A percentile compares a stretch with the other conserved stretches of the same genome.
Evolutionary conservation across 1,140 invertebrate genomes (phyloP).

Genomic region (Heliconius melpomene): DNA sequence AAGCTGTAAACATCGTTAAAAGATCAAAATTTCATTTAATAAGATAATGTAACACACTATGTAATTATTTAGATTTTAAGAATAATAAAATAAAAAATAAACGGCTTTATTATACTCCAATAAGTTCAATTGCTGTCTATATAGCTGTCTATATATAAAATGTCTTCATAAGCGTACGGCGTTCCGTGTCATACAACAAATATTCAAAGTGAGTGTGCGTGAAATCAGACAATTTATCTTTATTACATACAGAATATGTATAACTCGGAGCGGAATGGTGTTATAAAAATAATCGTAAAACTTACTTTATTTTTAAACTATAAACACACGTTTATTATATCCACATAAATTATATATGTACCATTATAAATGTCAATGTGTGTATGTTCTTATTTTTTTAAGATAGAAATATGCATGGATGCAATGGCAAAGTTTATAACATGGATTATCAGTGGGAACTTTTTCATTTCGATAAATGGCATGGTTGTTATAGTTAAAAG

Average conservation of each 20-base stretch:
- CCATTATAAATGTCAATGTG: background rate
- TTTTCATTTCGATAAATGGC: background rate
- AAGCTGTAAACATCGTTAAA: no score
- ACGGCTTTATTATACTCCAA: no score
- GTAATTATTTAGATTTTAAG: no score
- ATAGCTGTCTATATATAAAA: background rate
- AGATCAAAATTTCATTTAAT: no score
- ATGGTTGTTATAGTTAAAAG: background rate
- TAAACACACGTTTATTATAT: background rate
- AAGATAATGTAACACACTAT: no score
- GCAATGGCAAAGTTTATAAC: background rate
- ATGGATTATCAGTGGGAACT: background rate
- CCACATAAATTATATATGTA: background rate
- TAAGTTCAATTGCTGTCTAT: background rate
- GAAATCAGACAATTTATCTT: conserved; percentile 40
- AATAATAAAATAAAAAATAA: no score
- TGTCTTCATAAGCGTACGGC: background rate
- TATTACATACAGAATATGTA: conserved; percentile 36
- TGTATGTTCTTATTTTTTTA: no score
- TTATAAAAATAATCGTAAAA: conserved; percentile 13
- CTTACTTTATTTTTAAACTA: conserved; percentile 7
- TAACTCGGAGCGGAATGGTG: conserved; percentile 23
- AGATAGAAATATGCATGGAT: background rate
- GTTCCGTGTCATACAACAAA: background rate
- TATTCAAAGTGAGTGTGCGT: background rate